Base-by-base conservation (phyloP, 2,113 vertebrate species). In the Pterocles gutturalis region DNA sequence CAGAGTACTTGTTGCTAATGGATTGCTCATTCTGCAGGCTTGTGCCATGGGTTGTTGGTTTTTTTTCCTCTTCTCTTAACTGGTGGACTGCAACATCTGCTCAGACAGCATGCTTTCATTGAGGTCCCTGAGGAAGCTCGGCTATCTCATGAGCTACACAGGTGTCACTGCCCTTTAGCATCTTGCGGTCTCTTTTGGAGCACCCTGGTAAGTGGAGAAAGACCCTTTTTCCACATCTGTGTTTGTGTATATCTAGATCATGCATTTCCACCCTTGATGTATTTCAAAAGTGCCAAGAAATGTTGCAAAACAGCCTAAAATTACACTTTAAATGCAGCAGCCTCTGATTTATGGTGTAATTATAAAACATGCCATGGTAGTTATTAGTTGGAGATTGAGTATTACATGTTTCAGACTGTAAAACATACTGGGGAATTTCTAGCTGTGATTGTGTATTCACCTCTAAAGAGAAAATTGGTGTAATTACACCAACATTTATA, bases 401-500 rank as follows among this genome's bases (percentile, higher is more conserved):
- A 75, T 62, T 89, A 62, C 26, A 58, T 1, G 8, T 92, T 92
- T 73, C 55, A 93, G 79, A 73, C 64, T 83, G 78, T 73, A 93
- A 96, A 89, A 72, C 36, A 54, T 57, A 53, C 49, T 13, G 13
- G 24, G 43, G 54, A 70, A 80, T 79, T 95, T 94, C 85, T 91
- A 84, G 55, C 77, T 84, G 58, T 72, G 87, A 86, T 81, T 95
- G 79, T 64, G n/a, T 79, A 93, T 92, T 93, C 89, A 89, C 83
- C 54, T 87, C 69, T 92, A 78, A 95, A 92, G 83, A 92, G 89
- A 55, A 97, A 96, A 92, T 87, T 46, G 29, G 80, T 1, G 12
- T 92, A 77, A 96, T 96, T 91, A 94, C 55, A 96, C 51, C 83
- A 83, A 95, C 67, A 95, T 75, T 93, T 94, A 77, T 84, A 77